Base-by-base conservation (phyloP, 2,113 vertebrate genomes). In the Takifugu bimaculatus region DNA sequence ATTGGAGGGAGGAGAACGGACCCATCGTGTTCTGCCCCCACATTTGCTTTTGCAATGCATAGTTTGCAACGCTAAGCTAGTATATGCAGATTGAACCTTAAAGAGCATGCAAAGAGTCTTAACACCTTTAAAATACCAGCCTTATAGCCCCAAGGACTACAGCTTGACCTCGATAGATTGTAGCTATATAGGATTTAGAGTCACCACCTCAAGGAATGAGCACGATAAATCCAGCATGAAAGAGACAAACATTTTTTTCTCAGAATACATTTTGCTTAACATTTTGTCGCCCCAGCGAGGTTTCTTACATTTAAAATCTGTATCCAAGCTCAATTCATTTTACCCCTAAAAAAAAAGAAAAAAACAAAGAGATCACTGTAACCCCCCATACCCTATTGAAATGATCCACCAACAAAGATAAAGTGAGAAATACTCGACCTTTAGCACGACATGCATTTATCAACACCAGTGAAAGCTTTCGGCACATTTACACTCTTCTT, bases 21-120 rank as follows among this genome's bases (percentile, higher is more conserved):
- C 64, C 78, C 35, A 51, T 53, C 56, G 56, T 50, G 50, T 83
- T 79, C 65, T 77, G 72, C 72, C 77, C 58, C 66, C 35, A 10
- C 35, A 4, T 39, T 78, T 79, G 66, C 65, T 81, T 86, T 86
- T 86, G 85, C 77, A 80, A 90, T 92, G 90, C 90, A 91, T 92
- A 89, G 87, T 84, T 85, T 87, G 70, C 72, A 77, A 80, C 61
- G 78, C 81, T 88, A 82, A 79, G 79, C 85, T 85, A 86, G 66
- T 68, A 72, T 79, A 77, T 71, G 82, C 85, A 78, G 75, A 84
- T 85, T 84, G 68, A 86, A 79, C 79, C 76, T 85, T 74, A 79
- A 78, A 75, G 75, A 88, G 84, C 88, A 89, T 89, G 88, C 88
- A 89, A 81, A 80, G 47, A 85, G 72, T 75, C 77, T 81, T 84